Conservation (phyloP, 2,797 vertebrate species). For the Mergus octosetaceus region DNA sequence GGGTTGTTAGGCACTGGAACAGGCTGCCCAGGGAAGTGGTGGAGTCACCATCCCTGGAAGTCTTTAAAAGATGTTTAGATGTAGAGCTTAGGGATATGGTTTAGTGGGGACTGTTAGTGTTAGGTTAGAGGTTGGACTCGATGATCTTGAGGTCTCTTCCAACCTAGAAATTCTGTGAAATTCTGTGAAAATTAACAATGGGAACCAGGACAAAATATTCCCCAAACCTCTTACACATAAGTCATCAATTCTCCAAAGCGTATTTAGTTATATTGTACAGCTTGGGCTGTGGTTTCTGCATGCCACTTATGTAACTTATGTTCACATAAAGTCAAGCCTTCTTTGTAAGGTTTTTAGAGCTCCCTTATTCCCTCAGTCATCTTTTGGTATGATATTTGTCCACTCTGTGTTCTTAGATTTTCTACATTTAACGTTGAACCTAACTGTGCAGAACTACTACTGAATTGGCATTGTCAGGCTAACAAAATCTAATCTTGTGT, state of each 20-base stretch:
- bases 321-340: neutral
- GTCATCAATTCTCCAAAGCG: neutral
- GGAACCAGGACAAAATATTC: neutral
- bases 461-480: neutral
- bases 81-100: too few relatives aligned
- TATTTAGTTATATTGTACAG: neutral
- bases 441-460: neutral
- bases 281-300: neutral
- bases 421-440: neutral
- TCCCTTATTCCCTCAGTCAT: neutral
- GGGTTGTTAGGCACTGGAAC: too few relatives aligned
- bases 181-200: neutral
- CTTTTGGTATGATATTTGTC: neutral
- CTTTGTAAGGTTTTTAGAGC: neutral
- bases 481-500: neutral
- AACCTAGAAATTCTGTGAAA: too few relatives aligned
- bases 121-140: too few relatives aligned
- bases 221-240: neutral
- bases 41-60: too few relatives aligned
- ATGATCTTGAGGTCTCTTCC: too few relatives aligned
- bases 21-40: too few relatives aligned
- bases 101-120: too few relatives aligned
- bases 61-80: too few relatives aligned
- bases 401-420: neutral
- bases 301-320: rapidly evolving